A percentile compares a stretch with the other conserved stretches of the same genome.
Conservation (phyloP, 2,888 invertebrate genomes). For the Cenopis cana region DNA sequence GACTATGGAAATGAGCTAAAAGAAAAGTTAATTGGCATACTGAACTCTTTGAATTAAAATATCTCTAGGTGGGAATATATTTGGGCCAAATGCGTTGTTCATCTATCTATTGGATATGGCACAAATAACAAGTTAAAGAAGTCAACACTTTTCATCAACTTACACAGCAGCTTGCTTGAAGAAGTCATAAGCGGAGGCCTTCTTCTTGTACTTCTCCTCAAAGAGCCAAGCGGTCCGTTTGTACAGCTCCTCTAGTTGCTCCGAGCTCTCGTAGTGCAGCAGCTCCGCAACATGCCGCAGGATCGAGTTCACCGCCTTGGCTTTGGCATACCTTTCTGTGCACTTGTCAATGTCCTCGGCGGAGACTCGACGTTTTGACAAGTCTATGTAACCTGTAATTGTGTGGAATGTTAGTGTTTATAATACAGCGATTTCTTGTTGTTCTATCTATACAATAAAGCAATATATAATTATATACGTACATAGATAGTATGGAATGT, state of each 20-base stretch:
- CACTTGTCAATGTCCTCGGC: constrained; percentile 99
- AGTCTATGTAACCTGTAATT: constrained; percentile 96
- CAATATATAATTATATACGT: no score
- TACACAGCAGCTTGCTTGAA: constrained; percentile 99
- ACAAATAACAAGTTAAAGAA: no score
- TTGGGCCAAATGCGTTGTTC: no score
- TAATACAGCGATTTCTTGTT: no score
- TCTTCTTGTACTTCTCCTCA: constrained; percentile 98
- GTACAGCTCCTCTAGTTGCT: constrained; percentile 97
- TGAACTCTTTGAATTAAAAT: no score
- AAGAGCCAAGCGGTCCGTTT: constrained; percentile 99
- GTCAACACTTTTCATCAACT: constrained; percentile 64
- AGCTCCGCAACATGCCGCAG: constrained; percentile 98
- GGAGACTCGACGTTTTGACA: constrained; percentile 99
- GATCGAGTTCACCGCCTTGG: constrained; percentile 99
- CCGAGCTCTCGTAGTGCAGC: constrained; percentile 94
- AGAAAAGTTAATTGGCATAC: no score
- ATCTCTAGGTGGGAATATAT: no score
- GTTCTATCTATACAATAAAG: no score
- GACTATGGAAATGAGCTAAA: no score
- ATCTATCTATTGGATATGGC: no score
- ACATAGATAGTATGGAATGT: no score
- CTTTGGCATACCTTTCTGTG: constrained; percentile 99
- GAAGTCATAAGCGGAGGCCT: constrained; percentile 98
- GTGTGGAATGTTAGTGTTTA: no score